phyloP scores from a whole-genome alignment of 2,113 vertebrate species.

The Xenopus laevis region DNA sequence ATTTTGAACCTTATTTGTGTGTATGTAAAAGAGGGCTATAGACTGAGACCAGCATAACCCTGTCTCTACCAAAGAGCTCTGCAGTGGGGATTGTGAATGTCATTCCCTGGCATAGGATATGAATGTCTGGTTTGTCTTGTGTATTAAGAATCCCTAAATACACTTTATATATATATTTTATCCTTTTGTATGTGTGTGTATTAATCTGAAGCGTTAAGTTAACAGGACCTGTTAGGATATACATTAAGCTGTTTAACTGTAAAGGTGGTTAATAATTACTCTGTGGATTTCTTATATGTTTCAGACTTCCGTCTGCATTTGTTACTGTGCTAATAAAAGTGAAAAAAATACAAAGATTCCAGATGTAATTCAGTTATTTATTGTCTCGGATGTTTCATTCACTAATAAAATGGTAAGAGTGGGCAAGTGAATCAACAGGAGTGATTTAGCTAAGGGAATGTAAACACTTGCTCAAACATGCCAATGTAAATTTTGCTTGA shows the following conservation, averaged over 20 bases:
- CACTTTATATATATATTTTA: background rate
- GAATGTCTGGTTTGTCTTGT: slow-evolving; percentile 51
- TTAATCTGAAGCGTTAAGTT: slow-evolving; percentile 53
- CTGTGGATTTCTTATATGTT: slow-evolving; percentile 74
- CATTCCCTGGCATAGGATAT: slow-evolving; percentile 50
- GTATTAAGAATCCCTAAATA: slow-evolving; percentile 23
- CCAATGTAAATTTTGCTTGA: too few species aligned
- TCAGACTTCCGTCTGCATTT: slow-evolving; percentile 74
- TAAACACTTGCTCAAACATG: too few species aligned
- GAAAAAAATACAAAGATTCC: too few species aligned
- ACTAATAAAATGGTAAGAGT: too few species aligned
- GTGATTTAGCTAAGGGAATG: too few species aligned
- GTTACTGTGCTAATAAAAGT: slow-evolving; percentile 81
- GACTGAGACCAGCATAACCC: background rate
- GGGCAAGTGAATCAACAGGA: too few species aligned
- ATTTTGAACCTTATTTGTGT: slow-evolving; percentile 25
- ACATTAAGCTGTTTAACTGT: slow-evolving; percentile 79
- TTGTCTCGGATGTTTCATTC: too few species aligned
- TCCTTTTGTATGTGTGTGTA: slow-evolving; percentile 54
- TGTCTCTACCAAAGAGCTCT: slow-evolving; percentile 1
- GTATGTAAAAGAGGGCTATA: slow-evolving; percentile 48
- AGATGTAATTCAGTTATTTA: too few species aligned
- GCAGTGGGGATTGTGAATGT: background rate
- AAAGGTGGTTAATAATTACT: slow-evolving; percentile 69
- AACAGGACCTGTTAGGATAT: slow-evolving; percentile 73